phyloP scores from a whole-genome alignment of 35 echinoderm and acorn worm species.

The Ophioderma brevispina region DNA sequence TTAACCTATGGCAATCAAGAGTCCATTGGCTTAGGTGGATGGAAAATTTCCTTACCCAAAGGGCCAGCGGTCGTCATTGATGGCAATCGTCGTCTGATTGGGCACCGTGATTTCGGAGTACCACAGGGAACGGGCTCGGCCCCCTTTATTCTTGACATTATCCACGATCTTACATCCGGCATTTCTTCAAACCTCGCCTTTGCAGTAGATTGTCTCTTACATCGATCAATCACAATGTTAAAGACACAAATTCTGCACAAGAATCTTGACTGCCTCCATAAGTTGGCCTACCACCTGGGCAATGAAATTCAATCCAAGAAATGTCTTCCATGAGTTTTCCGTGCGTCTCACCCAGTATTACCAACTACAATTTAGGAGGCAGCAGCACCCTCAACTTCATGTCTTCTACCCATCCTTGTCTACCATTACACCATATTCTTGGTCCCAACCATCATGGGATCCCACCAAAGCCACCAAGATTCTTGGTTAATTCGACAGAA shows the following conservation, averaged over 20 bases:
- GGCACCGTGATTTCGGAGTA: too few species aligned
- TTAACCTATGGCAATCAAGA: too few species aligned
- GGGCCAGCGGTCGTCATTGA: too few species aligned
- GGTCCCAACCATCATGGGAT: neutral
- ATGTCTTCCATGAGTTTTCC: constrained; percentile 25
- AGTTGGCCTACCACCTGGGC: constrained; percentile 41
- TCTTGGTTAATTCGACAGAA: constrained; percentile 35
- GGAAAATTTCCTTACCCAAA: too few species aligned
- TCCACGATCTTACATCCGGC: too few species aligned
- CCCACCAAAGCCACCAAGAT: constrained; percentile 33
- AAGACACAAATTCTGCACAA: constrained; percentile 44
- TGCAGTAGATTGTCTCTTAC: constrained; percentile 65
- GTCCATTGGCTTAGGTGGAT: too few species aligned
- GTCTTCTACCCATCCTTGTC: neutral
- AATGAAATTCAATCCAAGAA: constrained; percentile 55
- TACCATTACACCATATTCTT: neutral
- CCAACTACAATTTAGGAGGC: neutral
- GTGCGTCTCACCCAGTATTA: neutral
- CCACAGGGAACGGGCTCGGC: too few species aligned
- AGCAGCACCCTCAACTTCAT: neutral
- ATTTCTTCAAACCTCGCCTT: too few species aligned
- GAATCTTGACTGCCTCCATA: constrained; percentile 33
- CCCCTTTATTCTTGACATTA: too few species aligned
- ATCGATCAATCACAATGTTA: constrained; percentile 13
- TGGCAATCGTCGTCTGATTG: too few species aligned